These are phyloP conservation scores for Micrasema longulum DNA, from an alignment of 1,140 invertebrate species.

Conservation along the genomic window DNA sequence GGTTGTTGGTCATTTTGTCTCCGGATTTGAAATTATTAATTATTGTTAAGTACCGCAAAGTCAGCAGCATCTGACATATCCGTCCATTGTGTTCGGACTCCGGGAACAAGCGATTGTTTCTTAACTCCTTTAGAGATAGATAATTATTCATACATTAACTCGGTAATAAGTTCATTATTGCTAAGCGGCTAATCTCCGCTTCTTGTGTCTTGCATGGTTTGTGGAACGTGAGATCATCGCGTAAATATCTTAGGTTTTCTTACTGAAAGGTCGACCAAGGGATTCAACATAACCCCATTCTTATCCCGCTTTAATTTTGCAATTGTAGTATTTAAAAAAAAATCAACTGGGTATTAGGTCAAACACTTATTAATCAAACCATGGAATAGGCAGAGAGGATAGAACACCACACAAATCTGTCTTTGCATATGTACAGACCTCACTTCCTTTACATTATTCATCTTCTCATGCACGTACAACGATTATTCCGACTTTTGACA, in stretches of 20 bases:
- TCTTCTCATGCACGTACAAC: no score
- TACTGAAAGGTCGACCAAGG: background rate
- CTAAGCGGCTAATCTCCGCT: constrained; percentile 9
- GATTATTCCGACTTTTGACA: no score
- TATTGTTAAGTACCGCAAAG: constrained; percentile 18
- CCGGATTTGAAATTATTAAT: constrained; percentile 13
- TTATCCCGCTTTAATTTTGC: no score
- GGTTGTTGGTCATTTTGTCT: constrained; percentile 1
- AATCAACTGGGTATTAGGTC: no score
- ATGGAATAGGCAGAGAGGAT: no score
- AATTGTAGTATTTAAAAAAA: no score
- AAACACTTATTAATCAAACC: no score
- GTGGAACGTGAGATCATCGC: constrained; percentile 13
- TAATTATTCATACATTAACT: constrained; percentile 33
- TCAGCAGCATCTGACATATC: constrained; percentile 16
- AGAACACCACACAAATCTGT: no score
- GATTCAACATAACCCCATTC: no score
- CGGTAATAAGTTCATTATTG: constrained; percentile 18
- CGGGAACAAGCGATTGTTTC: constrained; percentile 24
- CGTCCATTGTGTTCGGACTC: constrained; percentile 23
- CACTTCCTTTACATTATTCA: no score
- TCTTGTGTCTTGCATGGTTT: background rate
- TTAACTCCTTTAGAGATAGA: constrained; percentile 7
- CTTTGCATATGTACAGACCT: no score
- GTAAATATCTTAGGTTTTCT: background rate